phyloP scores from a whole-genome alignment of 1,140 invertebrate species.

The Batillaria attramentaria region DNA sequence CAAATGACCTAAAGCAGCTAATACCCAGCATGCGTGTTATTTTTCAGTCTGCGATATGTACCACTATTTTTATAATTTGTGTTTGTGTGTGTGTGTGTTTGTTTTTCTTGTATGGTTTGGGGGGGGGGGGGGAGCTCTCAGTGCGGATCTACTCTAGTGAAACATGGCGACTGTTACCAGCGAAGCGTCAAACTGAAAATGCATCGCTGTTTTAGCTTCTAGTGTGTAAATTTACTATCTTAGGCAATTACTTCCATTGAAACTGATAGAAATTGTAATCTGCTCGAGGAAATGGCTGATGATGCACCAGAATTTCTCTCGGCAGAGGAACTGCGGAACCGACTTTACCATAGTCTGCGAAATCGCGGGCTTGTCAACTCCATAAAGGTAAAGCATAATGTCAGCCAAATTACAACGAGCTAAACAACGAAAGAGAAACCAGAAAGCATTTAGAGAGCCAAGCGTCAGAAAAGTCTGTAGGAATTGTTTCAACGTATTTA shows the following conservation, averaged over 20 bases:
- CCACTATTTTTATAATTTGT: not conserved
- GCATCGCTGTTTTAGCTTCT: not conserved
- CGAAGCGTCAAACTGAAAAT: slow-evolving; percentile 14
- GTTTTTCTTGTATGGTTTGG: too few species aligned
- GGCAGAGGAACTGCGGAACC: slow-evolving; percentile 61
- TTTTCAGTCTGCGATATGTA: not conserved
- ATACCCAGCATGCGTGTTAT: not conserved
- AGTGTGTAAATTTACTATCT: not conserved
- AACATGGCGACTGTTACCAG: slow-evolving; percentile 32
- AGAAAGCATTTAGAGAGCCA: too few species aligned
- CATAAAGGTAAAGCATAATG: slow-evolving; percentile 64
- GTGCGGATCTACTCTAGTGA: slow-evolving; percentile 5
- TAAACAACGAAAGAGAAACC: too few species aligned
- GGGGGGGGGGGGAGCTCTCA: not conserved
- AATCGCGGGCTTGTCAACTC: slow-evolving; percentile 62
- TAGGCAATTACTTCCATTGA: not conserved
- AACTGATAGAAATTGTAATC: not conserved
- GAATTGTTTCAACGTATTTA: too few species aligned
- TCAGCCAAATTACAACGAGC: too few species aligned
- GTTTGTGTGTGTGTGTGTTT: not conserved
- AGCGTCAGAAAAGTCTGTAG: too few species aligned
- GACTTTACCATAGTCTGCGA: slow-evolving; percentile 61
- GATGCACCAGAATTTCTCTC: slow-evolving; percentile 57
- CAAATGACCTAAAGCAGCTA: not conserved
- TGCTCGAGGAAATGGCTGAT: slow-evolving; percentile 46